phyloP scores from a whole-genome alignment of 2,888 invertebrate genomes.

The Bombyx huttoni region DNA sequence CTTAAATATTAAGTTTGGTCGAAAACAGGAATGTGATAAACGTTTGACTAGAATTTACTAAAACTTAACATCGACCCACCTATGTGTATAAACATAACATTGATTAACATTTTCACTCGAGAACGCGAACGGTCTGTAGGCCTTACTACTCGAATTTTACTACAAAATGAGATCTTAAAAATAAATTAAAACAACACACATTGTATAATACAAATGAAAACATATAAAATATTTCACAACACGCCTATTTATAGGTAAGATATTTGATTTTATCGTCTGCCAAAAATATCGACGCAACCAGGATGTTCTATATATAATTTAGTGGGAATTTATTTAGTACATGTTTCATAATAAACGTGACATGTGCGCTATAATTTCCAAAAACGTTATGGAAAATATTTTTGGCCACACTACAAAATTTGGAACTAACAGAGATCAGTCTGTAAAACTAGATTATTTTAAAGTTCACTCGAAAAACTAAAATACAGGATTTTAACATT shows the following conservation, averaged over 20 bases:
- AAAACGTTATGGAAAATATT: neutral
- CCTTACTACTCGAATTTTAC: slow-evolving; percentile 31
- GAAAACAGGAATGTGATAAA: slow-evolving; percentile 71
- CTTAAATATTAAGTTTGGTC: slow-evolving; percentile 55
- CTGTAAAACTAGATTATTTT: slow-evolving; percentile 19
- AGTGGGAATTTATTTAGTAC: neutral
- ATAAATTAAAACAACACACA: slow-evolving; percentile 19
- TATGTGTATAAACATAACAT: slow-evolving; percentile 57
- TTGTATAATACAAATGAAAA: slow-evolving; percentile 11
- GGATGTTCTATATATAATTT: neutral
- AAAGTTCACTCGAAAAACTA: slow-evolving; percentile 16
- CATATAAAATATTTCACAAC: slow-evolving; percentile 7
- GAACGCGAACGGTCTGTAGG: slow-evolving; percentile 14
- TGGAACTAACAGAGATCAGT: slow-evolving; percentile 54
- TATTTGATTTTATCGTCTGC: slow-evolving; percentile 1
- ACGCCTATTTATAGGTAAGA: slow-evolving; percentile 1
- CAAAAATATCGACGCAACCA: slow-evolving; percentile 2
- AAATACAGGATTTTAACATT: slow-evolving; percentile 2
- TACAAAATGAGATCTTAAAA: slow-evolving; percentile 56
- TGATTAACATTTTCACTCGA: slow-evolving; percentile 47
- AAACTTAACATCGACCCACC: slow-evolving; percentile 62
- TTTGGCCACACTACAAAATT: slow-evolving; percentile 11
- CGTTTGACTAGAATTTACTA: slow-evolving; percentile 72
- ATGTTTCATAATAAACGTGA: neutral
- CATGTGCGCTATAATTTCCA: neutral